Base-by-base conservation (phyloP, 2,888 invertebrate species). In the Tromatobia lineatoria region DNA sequence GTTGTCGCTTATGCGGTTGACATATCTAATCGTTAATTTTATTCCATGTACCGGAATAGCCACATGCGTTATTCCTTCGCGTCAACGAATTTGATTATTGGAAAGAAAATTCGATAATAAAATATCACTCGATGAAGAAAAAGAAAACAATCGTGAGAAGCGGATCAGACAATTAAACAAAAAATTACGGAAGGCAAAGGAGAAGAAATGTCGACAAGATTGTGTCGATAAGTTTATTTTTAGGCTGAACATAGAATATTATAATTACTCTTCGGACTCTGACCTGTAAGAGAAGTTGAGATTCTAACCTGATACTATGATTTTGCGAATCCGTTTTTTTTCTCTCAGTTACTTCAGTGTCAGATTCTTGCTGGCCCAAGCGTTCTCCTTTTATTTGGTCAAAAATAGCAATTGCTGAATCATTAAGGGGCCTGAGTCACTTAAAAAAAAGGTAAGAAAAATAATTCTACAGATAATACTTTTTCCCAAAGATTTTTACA, bases 191-290 rank as follows among this genome's bases (percentile, higher is more conserved):
- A 34, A 61, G n/a, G 34, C 7, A n/a, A 2, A n/a, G 29, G 15
- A 59, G 18, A 61, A n/a, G 34, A 61, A 18, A 61, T 2, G n/a
- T 61, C 38, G 34, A n/a, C n/a, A 54, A 54, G 11, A 29, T 59
- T 13, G 15, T 11, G 11, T 25, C 25, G 29, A 29, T 59, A 59
- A 25, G 29, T n/a, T n/a, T n/a, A n/a, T n/a, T n/a, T 59, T 15
- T 29, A 11, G 15, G 1, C 59, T 13, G 25, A 2, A 59, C 15
- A 20, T 4, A 25, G 15, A 23, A 13, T 15, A 11, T 57, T 29
- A 57, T 57, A 57, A 57, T 57, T 25, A 57, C 57, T 57, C 57
- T 57, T 57, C 25, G 25, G 57, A 13, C 57, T 57, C 25, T 57
- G 29, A 57, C 25, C 25, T 57, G 57, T 25, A 57, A 57, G 25